Evolutionary conservation across 2,113 vertebrate species (phyloP).

Genomic region (Rafetus swinhoei): DNA sequence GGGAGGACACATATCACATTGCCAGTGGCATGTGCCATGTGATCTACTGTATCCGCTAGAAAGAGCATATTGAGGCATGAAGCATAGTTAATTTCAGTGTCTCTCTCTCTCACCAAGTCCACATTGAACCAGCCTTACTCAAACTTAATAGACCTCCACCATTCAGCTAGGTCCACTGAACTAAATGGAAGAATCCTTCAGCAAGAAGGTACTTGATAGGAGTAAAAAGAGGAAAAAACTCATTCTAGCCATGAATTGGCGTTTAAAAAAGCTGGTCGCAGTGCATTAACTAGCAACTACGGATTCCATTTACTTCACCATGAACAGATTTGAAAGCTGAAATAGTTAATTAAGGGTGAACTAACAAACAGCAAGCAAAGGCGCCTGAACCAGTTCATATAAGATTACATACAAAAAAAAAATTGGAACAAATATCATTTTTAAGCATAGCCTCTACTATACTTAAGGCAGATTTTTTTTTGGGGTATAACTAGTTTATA

Average conservation of each 20-base stretch:
- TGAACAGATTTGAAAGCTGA: background rate
- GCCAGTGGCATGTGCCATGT: too few species aligned
- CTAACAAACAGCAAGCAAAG: background rate
- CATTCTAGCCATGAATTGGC: background rate
- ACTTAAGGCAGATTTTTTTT: conserved; percentile 40
- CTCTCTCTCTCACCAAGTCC: background rate
- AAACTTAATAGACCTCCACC: background rate
- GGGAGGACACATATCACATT: too few species aligned
- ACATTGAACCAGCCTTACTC: background rate
- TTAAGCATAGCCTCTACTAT: background rate
- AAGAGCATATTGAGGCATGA: background rate
- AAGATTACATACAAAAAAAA: background rate
- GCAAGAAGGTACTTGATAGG: background rate
- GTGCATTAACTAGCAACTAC: background rate
- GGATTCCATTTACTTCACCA: background rate
- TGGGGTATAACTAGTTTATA: background rate
- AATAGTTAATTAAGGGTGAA: background rate
- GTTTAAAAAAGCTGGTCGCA: background rate
- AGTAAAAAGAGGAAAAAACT: background rate
- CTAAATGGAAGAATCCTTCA: background rate
- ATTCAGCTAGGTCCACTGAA: background rate
- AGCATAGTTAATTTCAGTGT: background rate
- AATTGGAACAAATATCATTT: background rate
- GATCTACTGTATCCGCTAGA: background rate
- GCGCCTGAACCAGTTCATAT: background rate